Conservation (phyloP, 2,113 vertebrate species). For the Lichenostomus cassidix region DNA sequence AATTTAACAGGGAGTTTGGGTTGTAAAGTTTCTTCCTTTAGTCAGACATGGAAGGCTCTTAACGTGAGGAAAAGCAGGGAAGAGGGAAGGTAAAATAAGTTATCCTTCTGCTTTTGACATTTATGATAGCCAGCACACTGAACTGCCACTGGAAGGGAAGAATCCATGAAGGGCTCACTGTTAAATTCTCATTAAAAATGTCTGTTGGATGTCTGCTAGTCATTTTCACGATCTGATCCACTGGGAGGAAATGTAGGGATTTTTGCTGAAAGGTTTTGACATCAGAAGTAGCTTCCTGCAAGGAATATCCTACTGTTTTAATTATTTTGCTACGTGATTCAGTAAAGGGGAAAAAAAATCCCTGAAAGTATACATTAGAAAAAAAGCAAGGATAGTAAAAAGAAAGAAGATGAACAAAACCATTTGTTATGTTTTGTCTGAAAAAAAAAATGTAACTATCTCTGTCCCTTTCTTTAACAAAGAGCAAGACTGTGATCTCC, state of each 20-base stretch:
- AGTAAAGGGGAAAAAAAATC: neutral
- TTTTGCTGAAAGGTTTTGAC: neutral
- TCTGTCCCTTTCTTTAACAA: neutral
- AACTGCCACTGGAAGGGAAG: neutral
- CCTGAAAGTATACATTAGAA: neutral
- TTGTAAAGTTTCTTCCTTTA: neutral
- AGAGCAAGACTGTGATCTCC: neutral
- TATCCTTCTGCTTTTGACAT: slow-evolving; percentile 4
- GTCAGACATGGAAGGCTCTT: neutral
- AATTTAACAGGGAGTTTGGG: neutral
- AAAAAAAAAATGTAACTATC: neutral
- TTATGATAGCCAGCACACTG: neutral
- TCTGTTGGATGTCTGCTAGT: slow-evolving; percentile 40
- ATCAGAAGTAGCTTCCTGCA: neutral
- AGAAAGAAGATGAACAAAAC: neutral
- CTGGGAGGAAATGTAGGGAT: neutral
- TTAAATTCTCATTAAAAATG: slow-evolving; percentile 45
- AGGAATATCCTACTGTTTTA: neutral
- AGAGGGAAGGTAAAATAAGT: neutral
- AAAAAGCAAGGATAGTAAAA: neutral
- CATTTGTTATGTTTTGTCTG: neutral
- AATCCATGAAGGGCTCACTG: neutral
- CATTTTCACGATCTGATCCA: slow-evolving; percentile 20
- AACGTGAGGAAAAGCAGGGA: neutral
- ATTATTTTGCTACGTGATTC: neutral